These are phyloP conservation scores for Spongilla lacustris DNA, from an alignment of 37 sponge, comb jelly and placozoan genomes.

Conservation along the genomic window DNA sequence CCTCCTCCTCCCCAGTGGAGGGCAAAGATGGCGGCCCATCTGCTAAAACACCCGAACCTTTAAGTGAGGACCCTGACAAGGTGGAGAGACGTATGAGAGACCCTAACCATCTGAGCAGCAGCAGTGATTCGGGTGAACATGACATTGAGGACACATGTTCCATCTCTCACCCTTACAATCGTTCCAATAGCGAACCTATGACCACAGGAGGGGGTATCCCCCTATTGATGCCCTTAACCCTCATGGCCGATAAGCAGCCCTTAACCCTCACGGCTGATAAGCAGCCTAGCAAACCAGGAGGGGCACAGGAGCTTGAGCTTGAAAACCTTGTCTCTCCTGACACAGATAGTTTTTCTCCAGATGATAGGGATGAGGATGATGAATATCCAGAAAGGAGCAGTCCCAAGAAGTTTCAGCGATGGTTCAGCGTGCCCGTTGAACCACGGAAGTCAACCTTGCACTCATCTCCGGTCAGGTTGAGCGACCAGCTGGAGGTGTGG, in stretches of 20 bases:
- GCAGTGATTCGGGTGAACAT: neutral
- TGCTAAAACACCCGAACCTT: neutral
- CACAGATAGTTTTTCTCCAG: neutral
- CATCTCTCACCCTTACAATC: neutral
- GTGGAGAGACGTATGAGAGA: neutral
- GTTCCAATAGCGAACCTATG: neutral
- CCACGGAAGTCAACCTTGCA: neutral
- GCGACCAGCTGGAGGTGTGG: constrained; percentile 23
- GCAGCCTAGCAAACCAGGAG: neutral
- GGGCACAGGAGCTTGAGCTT: too few species aligned
- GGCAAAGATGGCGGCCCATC: neutral
- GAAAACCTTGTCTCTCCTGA: neutral
- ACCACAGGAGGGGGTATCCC: neutral
- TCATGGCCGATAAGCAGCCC: neutral
- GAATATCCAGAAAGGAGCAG: neutral
- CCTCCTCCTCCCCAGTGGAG: neutral
- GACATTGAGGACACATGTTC: neutral
- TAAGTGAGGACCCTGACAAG: neutral
- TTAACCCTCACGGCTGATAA: neutral
- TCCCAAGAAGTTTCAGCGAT: neutral
- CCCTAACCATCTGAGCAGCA: neutral
- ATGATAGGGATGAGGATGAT: neutral
- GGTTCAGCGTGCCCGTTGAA: neutral
- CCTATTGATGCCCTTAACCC: neutral
- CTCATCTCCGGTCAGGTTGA: neutral